A percentile compares a stretch with the other conserved stretches of the same genome.
These are phyloP conservation scores for Diphyllodes magnificus DNA, from an alignment of 2,113 vertebrate genomes.

Conservation along the genomic window DNA sequence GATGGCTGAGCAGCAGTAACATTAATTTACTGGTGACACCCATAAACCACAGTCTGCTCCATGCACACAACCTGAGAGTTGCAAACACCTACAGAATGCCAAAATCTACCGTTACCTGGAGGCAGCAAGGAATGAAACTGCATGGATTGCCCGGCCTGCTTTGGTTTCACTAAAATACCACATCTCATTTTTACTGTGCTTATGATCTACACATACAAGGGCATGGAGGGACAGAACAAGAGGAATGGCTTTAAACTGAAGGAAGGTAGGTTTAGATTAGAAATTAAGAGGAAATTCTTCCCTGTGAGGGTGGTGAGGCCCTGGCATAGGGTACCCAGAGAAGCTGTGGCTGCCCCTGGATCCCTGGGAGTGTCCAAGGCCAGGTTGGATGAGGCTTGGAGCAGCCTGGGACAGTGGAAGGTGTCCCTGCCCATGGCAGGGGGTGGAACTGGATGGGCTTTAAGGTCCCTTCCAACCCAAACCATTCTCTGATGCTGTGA, in stretches of 20 bases:
- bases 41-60: neutral
- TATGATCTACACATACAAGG: neutral
- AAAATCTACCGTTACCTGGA: neutral
- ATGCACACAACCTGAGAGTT: neutral
- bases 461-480: neutral
- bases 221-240: fast-evolving
- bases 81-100: neutral
- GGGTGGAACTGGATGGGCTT: too few relatives aligned
- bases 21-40: neutral
- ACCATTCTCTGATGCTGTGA: neutral
- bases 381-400: fast-evolving
- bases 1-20: neutral
- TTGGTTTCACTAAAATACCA: neutral
- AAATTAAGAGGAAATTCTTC: neutral
- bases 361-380: neutral
- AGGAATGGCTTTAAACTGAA: neutral
- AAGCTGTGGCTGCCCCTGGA: neutral
- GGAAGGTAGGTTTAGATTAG: neutral
- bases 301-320: neutral
- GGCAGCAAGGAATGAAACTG: neutral
- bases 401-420: fast-evolving
- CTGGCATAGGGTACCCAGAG: neutral
- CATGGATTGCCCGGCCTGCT: fast-evolving
- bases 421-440: too few relatives aligned
- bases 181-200: neutral